phyloP scores from a whole-genome alignment of 2,113 vertebrate genomes.

The Todiramphus chloris region DNA sequence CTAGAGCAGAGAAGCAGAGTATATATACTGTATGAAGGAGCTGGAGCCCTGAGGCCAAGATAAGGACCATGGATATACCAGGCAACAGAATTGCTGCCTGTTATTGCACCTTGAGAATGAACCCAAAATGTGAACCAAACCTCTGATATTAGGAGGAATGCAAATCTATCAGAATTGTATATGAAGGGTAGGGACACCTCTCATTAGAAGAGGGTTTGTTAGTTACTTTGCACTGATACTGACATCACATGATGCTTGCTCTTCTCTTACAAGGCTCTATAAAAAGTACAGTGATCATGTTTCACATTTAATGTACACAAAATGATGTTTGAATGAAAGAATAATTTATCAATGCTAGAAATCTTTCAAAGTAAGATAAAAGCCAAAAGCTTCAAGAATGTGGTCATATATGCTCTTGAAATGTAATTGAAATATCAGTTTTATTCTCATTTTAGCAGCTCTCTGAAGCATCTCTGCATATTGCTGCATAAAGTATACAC shows the following conservation, averaged over 20 bases:
- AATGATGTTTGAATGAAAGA: neutral
- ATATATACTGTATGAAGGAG: neutral
- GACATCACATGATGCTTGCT: neutral
- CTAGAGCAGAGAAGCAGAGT: neutral
- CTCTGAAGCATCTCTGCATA: neutral
- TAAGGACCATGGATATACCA: neutral
- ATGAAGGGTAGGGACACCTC: neutral
- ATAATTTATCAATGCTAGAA: neutral
- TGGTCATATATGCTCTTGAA: neutral
- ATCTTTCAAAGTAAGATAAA: neutral
- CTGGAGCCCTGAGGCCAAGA: neutral
- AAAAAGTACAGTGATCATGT: neutral
- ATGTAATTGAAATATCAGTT: neutral
- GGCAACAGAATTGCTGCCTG: neutral
- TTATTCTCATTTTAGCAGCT: slow-evolving; percentile 30
- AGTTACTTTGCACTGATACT: neutral
- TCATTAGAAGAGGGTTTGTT: neutral
- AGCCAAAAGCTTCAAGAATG: neutral
- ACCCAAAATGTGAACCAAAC: neutral
- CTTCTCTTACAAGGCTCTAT: neutral
- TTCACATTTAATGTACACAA: neutral
- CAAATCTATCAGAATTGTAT: neutral
- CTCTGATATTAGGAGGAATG: neutral
- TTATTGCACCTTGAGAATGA: neutral
- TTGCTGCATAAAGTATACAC: neutral